phyloP scores from a whole-genome alignment of 1,140 invertebrate genomes.

The Lordiphosa mommai region DNA sequence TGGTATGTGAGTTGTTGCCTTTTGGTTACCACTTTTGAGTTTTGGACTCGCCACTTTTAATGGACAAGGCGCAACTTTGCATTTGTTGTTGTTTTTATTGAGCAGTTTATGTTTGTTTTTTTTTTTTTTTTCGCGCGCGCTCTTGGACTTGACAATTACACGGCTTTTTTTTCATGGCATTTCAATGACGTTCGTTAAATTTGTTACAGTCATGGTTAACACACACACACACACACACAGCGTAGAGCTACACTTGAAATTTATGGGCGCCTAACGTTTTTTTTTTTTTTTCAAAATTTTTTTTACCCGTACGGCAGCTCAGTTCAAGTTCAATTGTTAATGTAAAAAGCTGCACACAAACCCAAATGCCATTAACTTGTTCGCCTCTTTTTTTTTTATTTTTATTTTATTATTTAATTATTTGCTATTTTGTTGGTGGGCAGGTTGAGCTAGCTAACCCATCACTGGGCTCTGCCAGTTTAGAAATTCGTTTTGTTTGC shows the following conservation, averaged over 20 bases:
- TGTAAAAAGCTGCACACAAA: slow-evolving; percentile 58
- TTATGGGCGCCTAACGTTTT: slow-evolving; percentile 50
- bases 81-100: slow-evolving; percentile 47
- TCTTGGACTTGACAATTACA: slow-evolving; percentile 78
- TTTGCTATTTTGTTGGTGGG: slow-evolving; percentile 17
- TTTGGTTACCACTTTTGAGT: slow-evolving; percentile 31
- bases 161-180: slow-evolving; percentile 58
- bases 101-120: slow-evolving; percentile 24
- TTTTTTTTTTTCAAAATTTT: slow-evolving; percentile 33
- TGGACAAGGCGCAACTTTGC: slow-evolving; percentile 51
- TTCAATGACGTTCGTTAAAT: slow-evolving; percentile 77
- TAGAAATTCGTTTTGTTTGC: slow-evolving; percentile 4
- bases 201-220: slow-evolving; percentile 75
- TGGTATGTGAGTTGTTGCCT: slow-evolving; percentile 45
- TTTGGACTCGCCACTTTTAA: slow-evolving; percentile 53
- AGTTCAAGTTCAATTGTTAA: slow-evolving; percentile 77
- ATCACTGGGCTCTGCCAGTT: neutral
- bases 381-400: slow-evolving; percentile 37
- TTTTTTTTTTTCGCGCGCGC: slow-evolving; percentile 46
- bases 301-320: slow-evolving; percentile 52
- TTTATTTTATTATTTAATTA: slow-evolving; percentile 56
- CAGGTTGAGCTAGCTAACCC: neutral
- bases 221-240: slow-evolving; percentile 32
- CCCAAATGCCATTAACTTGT: slow-evolving; percentile 40
- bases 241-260: slow-evolving; percentile 33